These are phyloP conservation scores for Ammodytes marinus DNA, from an alignment of 2,113 vertebrate species.

Conservation along the genomic window DNA sequence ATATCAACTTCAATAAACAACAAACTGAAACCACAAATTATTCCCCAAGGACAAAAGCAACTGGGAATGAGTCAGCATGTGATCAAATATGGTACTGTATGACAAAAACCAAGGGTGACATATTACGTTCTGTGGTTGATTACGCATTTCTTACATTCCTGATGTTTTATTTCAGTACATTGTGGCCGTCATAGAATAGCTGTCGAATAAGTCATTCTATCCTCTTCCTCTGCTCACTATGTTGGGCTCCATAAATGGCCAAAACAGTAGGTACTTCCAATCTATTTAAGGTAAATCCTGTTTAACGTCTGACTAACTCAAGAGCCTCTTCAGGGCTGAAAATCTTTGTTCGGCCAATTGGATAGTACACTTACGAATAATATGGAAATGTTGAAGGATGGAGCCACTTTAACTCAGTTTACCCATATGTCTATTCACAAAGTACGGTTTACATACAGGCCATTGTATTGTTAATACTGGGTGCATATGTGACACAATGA, in stretches of 20 bases:
- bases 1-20: conserved; percentile 32
- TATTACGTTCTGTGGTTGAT: not conserved
- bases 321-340: not conserved
- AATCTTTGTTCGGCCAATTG: not conserved
- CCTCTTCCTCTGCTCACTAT: conserved; percentile 18
- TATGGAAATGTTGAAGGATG: not conserved
- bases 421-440: not conserved
- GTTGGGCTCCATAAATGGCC: conserved; percentile 49
- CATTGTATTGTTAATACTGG: not conserved
- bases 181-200: conserved; percentile 31
- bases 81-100: conserved; percentile 7
- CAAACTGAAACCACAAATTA: not conserved
- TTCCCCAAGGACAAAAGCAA: conserved; percentile 20
- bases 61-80: conserved; percentile 12
- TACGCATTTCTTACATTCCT: conserved; percentile 52
- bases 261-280: conserved; percentile 4
- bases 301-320: not conserved
- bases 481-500: not conserved
- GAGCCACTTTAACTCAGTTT: not conserved
- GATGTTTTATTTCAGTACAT: conserved; percentile 22
- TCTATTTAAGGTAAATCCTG: conserved; percentile 22
- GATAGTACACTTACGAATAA: not conserved
- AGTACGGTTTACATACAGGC: not conserved
- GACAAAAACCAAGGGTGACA: conserved; percentile 5
- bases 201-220: conserved; percentile 42